Evolutionary conservation across 1,140 invertebrate genomes (phyloP), one percentile per base, ranked within the genome.

Genomic region (Drosophila parabipectinata): DNA sequence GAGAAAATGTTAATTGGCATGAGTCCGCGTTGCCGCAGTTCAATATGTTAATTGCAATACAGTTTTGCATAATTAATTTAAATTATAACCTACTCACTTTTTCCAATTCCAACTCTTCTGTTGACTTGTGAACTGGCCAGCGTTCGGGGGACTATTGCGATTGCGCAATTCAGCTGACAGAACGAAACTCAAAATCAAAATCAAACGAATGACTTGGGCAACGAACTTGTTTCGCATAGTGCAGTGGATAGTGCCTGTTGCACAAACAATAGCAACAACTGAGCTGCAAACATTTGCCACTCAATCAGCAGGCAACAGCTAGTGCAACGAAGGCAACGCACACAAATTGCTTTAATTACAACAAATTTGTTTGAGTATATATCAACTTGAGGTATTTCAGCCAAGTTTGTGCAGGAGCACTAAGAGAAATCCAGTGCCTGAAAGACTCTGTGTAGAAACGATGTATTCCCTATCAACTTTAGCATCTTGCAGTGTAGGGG

Each of bases 331-430:
- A 54, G 21, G 58, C 83, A 85, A 87, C 82, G 83, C 82, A 87
- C 83, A 83, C 85, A 87, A 87, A 87, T 88, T 88, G 75, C 79
- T 88, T 87, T 88, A 87, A 87, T 87, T 83, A 74, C 84, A 87
- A 89, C 74, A 87, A 89, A 87, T 87, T 89, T 87, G 73, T 72
- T 77, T 79, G 68, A 88, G 66, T 69, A 79, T 78, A 48, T 78
- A 87, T 85, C 78, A 81, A 78, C 64, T 87, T 60, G 72, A 69
- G 67, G 54, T 55, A 61, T 61, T 73, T 51, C 15, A 64, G 28
- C 30, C 14, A 44, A 21, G 60, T 34, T 52, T 32, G 14, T 41
- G 32, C 28, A 32, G 9, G 30, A 21, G 28, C 69, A 73, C 71
- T 73, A n/a, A 0, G 6, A 63, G 18, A 73, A 75, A 52, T 4